These are phyloP conservation scores for Podarcis lilfordi DNA, from an alignment of 2,797 vertebrate genomes.

Conservation along the genomic window DNA sequence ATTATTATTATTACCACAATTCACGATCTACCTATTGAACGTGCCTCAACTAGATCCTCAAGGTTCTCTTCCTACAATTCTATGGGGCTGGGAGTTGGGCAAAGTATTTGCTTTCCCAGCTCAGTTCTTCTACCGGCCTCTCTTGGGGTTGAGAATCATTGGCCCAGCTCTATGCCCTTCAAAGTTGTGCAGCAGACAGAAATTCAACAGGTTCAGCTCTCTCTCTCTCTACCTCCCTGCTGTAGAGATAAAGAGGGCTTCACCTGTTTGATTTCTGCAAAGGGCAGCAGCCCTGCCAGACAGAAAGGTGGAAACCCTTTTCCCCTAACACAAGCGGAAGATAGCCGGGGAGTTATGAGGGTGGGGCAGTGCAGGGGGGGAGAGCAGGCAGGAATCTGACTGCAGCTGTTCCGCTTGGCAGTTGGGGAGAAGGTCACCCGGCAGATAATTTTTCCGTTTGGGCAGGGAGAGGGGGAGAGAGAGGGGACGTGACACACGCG, in stretches of 20 bases:
- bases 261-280: neutral
- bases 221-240: neutral
- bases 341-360: neutral
- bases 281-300: neutral
- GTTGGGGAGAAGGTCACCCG: conserved; percentile 13
- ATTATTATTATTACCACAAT: too few relatives aligned
- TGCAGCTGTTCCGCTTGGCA: conserved; percentile 13
- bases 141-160: neutral
- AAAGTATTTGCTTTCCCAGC: neutral
- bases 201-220: neutral
- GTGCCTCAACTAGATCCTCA: too few relatives aligned
- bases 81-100: too few relatives aligned
- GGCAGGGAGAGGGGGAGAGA: neutral
- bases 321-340: neutral
- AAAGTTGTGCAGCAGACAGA: neutral
- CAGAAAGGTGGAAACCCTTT: neutral
- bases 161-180: neutral
- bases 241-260: neutral
- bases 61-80: neutral
- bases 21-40: too few relatives aligned
- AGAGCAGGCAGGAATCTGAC: too few relatives aligned
- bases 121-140: neutral
- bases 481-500: neutral
- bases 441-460: conserved; percentile 14
- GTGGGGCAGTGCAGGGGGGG: too few relatives aligned